Base-by-base conservation (phyloP, 64 coral and sea anemone species). In the Porites australiensis region DNA sequence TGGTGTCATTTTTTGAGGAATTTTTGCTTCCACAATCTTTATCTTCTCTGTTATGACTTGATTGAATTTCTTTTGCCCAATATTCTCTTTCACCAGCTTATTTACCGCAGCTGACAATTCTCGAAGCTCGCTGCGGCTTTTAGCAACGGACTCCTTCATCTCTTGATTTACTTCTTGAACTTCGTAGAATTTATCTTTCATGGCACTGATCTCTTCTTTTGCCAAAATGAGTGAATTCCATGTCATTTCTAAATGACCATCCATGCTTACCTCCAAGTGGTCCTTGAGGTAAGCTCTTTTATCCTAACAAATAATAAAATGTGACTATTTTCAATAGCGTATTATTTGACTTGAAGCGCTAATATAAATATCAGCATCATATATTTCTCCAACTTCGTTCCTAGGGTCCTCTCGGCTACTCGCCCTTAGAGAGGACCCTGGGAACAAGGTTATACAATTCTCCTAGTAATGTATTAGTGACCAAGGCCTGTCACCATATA, bases 281-380 rank as follows among this genome's bases (percentile, higher is more conserved):
- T 20, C 64, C n/a, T 37, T 68, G 2, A 84, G 63, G 22, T 84
- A 46, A 67, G 47, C 81, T 23, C 81, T 84, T 63, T 84, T 84
- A 47, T 84, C 81, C 81, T 84, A 68, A 8, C 37, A 46, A 65
- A 37, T 37, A 37, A 37, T 0, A 44, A 13, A 13, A 45, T 4
- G 50, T 55, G 53, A 37, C 27, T 37, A 37, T 37, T 37, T 37
- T 37, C 1, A 37, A 37, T 37, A 37, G 1, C 27, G 27, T 37
- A 37, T 37, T 37, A 37, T 37, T 37, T 37, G 27, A 37, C 27
- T 37, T 37, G 1, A 37, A 37, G 27, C 27, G 27, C 27, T 37
- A 37, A 37, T 37, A 37, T 37, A 37, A 37, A 37, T 37, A 37
- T 1, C 27, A 37, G 27, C 27, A 1, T 37, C 27, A 37, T 1